Conservation (phyloP, 2,888 invertebrate species). For the Tachina lurida region DNA sequence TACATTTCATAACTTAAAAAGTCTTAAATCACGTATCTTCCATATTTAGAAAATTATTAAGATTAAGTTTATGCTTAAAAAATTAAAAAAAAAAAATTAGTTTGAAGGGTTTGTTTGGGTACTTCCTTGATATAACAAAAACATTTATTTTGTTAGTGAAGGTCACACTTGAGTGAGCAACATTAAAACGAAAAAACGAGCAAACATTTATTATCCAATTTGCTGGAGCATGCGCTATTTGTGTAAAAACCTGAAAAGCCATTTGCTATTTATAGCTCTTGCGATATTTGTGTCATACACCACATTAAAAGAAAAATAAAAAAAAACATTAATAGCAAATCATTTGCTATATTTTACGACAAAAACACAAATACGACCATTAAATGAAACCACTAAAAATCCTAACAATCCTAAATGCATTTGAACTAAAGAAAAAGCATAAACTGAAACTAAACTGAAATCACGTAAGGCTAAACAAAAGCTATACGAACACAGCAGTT, state of each 20-base stretch:
- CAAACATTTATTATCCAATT: not conserved
- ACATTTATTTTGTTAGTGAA: constrained; percentile 1
- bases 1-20: no score
- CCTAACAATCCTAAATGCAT: constrained; percentile 32
- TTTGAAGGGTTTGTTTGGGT: constrained; percentile 11
- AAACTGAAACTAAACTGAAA: constrained; percentile 31
- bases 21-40: no score
- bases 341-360: constrained; percentile 41
- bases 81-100: not conserved
- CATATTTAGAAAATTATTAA: no score
- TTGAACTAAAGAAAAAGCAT: constrained; percentile 7
- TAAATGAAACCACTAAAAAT: constrained; percentile 31
- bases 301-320: constrained; percentile 31
- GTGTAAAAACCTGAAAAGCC: not conserved
- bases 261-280: constrained; percentile 20
- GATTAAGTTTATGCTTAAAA: no score
- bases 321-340: constrained; percentile 34
- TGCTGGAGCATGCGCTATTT: not conserved
- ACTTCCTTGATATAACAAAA: constrained; percentile 43
- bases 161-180: constrained; percentile 36
- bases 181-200: constrained; percentile 3
- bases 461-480: constrained; percentile 57
- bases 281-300: constrained; percentile 57
- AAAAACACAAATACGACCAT: constrained; percentile 10
- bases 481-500: constrained; percentile 3